Base-by-base conservation (phyloP, 2,113 vertebrate species). In the Osmerus eperlanus region DNA sequence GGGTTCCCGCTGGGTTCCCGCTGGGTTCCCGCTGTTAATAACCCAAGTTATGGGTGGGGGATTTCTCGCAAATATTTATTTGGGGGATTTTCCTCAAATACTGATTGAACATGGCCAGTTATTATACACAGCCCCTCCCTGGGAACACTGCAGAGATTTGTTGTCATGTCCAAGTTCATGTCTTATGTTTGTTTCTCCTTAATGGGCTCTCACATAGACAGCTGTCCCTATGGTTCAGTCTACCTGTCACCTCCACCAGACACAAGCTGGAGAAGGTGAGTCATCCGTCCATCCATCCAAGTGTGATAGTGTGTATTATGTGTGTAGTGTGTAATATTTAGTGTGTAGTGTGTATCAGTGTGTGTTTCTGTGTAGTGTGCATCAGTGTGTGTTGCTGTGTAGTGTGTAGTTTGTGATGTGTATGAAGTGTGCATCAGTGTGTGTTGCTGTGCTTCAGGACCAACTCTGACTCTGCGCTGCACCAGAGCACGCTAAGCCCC, bases 261-360 rank as follows among this genome's bases (percentile, higher is more conserved):
- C 81, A 97, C 94, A 2, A 98, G 93, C 88, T 99, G 97, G 97
- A 96, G 97, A 85, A 96, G 97, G 97, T 98, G 84, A 86, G 94
- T 54, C 54, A 0, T 28, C 18, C 53, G 3, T 36, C 32, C 41
- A 47, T 47, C 41, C 41, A 47, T 47, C 41, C 41, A 47, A 47
- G 9, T 47, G 41, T 47, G 9, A 47, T 12, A 47, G 7, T 47
- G 41, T 47, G 41, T 47, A 7, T 11, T 47, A 7, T 47, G 41
- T 47, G 2, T 47, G 25, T 41, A 52, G 61, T 60, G 61, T 47
- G 4, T 36, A 36, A 7, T 36, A 7, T 36, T 47, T 47, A 47
- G 41, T 47, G 41, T 47, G 41, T 47, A 9, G 41, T 11, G 9
- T 47, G 41, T 11, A 47, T 47, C 9, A 8, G 9, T 47, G 41